Base-by-base conservation (phyloP, 2,797 vertebrate species). In the Rhincodon typus region DNA sequence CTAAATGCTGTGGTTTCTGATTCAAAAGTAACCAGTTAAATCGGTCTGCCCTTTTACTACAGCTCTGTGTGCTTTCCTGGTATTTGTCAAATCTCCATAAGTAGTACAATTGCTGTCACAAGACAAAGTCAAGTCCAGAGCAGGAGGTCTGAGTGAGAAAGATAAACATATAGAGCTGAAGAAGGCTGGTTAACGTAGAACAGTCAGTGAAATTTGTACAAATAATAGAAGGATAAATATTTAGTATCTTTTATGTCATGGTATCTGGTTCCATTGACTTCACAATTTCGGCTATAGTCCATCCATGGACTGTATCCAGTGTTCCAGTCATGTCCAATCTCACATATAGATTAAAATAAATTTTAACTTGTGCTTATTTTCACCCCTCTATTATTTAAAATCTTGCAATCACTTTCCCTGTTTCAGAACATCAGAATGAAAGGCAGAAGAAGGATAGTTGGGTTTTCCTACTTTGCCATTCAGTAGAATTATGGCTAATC, bases 301-400 rank as follows among this genome's bases (percentile, higher is more conserved):
- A 93, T 93, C 90, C 17, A 69, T 93, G 38, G 21, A 69, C 62
- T 42, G 62, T 67, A 21, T 69, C 66, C 66, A 34, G 34, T 91
- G 57, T 67, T 91, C 34, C 53, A 91, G 66, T 93, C 38, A 4
- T 69, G 38, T 23, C n/a, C n/a, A 69, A 69, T 93, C 34, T 67
- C 6, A 23, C 12, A 19, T 69, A 62, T 42, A 27, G 90, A 23
- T 42, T 69, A 93, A 93, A 93, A 67, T 66, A 93, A 38, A 93
- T 69, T 93, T 69, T 69, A n/a, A 42, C 38, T 93, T 93, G 53
- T 91, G n/a, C 69, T 93, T 93, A 93, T 23, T 67, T 93, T 93
- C 23, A 67, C 4, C n/a, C 69, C 38, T 38, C 13, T 3, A 38
- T 66, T 69, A n/a, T 8, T 67, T 93, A 17, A 90, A 34, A 25